Conservation (phyloP, 2,888 invertebrate genomes). For the Molanna angustata region DNA sequence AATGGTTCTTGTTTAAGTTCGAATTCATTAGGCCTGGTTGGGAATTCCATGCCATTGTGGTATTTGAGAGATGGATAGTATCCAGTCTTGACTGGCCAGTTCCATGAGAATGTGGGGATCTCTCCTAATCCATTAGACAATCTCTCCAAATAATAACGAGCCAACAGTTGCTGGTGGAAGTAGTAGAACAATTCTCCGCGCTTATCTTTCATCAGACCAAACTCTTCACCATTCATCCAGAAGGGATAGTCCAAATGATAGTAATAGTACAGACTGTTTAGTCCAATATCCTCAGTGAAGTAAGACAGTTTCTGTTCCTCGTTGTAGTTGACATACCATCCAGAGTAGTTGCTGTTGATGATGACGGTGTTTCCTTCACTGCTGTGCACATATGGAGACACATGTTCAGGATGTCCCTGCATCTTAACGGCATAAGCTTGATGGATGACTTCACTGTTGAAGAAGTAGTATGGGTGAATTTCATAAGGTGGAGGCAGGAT, state of each 20-base stretch:
- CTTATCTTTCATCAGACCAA: conserved; percentile 38
- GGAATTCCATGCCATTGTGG: conserved; percentile 57
- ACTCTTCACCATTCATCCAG: conserved; percentile 51
- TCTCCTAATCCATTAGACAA: conserved; percentile 59
- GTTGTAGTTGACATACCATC: conserved; percentile 55
- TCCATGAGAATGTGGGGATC: conserved; percentile 57
- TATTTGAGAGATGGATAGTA: conserved; percentile 59
- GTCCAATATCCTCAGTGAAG: conserved; percentile 64
- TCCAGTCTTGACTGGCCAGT: conserved; percentile 48
- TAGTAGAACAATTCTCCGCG: conserved; percentile 50
- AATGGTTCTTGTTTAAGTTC: conserved; percentile 37
- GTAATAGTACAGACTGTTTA: conserved; percentile 58
- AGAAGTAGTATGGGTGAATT: conserved; percentile 68
- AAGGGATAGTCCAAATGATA: conserved; percentile 54
- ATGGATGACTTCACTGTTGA: conserved; percentile 64
- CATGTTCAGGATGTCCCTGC: conserved; percentile 44
- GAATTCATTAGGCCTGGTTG: conserved; percentile 48
- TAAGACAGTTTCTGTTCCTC: conserved; percentile 50
- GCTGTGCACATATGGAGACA: conserved; percentile 41
- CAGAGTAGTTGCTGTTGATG: conserved; percentile 67
- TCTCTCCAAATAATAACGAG: conserved; percentile 61
- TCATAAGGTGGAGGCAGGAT: conserved; percentile 70
- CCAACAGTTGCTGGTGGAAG: conserved; percentile 48
- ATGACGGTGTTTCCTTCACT: conserved; percentile 52
- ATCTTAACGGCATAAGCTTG: conserved; percentile 60